phyloP scores from a whole-genome alignment of 2,113 vertebrate species.

The Saccopteryx bilineata region DNA sequence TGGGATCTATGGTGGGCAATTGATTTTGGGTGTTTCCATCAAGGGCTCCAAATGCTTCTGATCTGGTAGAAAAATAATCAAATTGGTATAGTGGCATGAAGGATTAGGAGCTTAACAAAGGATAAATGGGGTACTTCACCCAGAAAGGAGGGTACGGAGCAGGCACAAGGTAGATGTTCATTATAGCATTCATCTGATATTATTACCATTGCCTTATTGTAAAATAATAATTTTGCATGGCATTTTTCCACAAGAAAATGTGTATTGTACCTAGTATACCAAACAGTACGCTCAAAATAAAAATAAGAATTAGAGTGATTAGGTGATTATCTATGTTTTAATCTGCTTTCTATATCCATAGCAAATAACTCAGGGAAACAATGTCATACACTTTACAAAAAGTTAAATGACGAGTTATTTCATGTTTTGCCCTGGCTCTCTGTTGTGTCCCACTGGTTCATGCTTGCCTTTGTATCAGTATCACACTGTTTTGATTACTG shows the following conservation, averaged over 20 bases:
- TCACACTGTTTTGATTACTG: neutral
- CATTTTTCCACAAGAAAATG: accelerated
- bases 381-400: accelerated
- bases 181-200: neutral
- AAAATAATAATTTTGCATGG: neutral
- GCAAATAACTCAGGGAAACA: neutral
- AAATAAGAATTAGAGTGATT: neutral
- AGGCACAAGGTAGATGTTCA: neutral
- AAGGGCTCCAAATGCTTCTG: neutral
- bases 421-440: neutral
- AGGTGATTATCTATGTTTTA: neutral
- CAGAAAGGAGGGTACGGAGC: neutral
- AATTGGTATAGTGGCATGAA: neutral
- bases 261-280: too few relatives aligned
- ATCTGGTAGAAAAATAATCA: neutral
- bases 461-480: neutral
- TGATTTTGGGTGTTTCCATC: neutral
- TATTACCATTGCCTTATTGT: too few relatives aligned
- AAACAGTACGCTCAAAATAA: neutral
- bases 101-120: neutral
- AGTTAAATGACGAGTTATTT: neutral
- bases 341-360: neutral
- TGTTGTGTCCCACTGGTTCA: neutral
- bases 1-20: neutral
- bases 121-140: accelerated